Evolutionary conservation across 2,888 invertebrate species (phyloP), one percentile per base, ranked within the genome.

Genomic region (Pyrocoelia pectoralis): DNA sequence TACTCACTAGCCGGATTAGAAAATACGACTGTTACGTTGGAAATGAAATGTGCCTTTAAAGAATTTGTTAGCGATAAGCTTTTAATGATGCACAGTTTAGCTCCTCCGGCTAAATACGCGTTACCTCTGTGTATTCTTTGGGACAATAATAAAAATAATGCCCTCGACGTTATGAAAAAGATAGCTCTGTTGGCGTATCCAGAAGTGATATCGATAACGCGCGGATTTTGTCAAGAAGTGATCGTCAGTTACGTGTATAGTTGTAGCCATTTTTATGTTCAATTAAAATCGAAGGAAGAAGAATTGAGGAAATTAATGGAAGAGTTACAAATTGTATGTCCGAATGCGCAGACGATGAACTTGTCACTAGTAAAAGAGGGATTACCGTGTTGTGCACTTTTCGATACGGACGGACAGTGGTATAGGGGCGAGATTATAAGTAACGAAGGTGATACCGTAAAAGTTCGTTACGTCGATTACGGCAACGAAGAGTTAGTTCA

Each of bases 381-480:
- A 0, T 82, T 87, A 5, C 88, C 91, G 0, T 92, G 92, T 74
- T 89, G 90, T 69, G 96, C 97, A 0, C 87, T 90, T 61, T 98
- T 92, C 76, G 87, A 88, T 49, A 86, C 83, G 51, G 94, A 95
- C 80, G 86, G 86, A 24, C 90, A 91, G 75, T 98, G 97, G 97
- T 98, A 98, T 79, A 85, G 98, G 69, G 97, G 95, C 0, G 86
- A 88, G 76, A 87, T 97, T 6, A 84, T 88, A 2, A 84, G 84
- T 28, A 84, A 69, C 1, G 67, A 71, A 12, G 67, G 50, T 1
- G 83, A 83, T 13, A 67, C 28, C 10, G 74, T 75, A 8, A 78
- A 87, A 57, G 91, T 98, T 1, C 84, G 89, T 1, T 98, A 95
- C 82, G 90, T 98, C 12, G 98, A 99, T 83, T 99, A 93, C 82